Conservation (phyloP, 2,797 vertebrate species). For the Dicrostonyx torquatus region DNA sequence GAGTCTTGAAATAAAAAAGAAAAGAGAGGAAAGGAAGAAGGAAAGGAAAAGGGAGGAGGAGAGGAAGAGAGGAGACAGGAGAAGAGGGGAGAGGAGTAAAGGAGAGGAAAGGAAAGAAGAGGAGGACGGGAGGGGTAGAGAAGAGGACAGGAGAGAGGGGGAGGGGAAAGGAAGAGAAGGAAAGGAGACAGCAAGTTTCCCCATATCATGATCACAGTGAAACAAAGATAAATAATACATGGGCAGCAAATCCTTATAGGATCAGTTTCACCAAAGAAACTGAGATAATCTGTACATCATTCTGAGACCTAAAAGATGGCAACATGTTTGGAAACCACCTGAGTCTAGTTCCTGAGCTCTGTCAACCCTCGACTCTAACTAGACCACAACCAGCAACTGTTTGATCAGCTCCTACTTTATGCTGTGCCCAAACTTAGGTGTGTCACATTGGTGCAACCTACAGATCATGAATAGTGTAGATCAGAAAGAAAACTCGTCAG, state of each 20-base stretch:
- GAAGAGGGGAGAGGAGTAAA: no score
- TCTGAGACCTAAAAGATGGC: conserved; percentile 4
- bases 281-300: not conserved
- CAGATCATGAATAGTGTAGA: not conserved
- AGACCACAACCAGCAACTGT: not conserved
- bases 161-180: not conserved
- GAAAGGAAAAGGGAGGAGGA: accelerated
- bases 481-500: not conserved
- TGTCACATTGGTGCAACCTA: not conserved
- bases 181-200: not conserved
- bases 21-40: not conserved
- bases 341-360: conserved; percentile 1
- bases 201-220: not conserved
- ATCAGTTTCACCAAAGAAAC: not conserved
- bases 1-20: not conserved
- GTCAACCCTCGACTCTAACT: not conserved
- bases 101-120: not conserved
- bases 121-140: not conserved
- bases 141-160: not conserved
- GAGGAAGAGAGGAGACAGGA: no score
- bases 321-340: not conserved
- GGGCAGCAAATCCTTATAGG: not conserved
- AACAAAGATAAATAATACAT: not conserved
- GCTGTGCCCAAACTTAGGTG: not conserved
- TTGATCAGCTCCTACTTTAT: not conserved